phyloP scores from a whole-genome alignment of 2,113 vertebrate genomes.

The Marmota flaviventris region DNA sequence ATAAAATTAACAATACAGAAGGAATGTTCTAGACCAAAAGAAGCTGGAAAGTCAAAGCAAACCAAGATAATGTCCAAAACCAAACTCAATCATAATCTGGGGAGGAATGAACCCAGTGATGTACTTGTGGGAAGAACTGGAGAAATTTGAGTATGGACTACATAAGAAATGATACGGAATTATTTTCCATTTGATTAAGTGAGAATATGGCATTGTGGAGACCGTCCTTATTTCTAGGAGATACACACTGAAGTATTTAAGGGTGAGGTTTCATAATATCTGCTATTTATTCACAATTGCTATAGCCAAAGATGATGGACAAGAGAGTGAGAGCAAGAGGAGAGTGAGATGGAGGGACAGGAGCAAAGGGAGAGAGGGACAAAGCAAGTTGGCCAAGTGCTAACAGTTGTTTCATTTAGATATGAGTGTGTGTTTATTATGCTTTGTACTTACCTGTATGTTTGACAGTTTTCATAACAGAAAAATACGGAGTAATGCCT shows the following conservation, averaged over 20 bases:
- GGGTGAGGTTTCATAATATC: background rate
- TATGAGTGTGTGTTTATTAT: too few relatives aligned
- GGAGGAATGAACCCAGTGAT: background rate
- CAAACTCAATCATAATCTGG: background rate
- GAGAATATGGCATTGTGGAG: background rate
- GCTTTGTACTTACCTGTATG: background rate
- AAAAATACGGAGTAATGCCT: background rate
- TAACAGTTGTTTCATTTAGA: background rate
- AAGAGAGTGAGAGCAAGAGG: background rate
- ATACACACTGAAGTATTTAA: background rate
- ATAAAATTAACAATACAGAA: background rate
- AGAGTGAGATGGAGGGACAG: too few relatives aligned
- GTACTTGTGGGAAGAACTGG: background rate
- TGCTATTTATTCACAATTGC: background rate
- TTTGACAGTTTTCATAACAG: background rate
- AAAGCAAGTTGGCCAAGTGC: background rate
- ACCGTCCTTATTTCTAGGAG: background rate
- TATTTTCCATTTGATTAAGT: background rate
- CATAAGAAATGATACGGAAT: background rate
- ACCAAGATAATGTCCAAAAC: background rate
- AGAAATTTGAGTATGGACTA: background rate
- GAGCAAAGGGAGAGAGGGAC: background rate
- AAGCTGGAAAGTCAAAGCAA: background rate
- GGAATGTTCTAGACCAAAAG: background rate
- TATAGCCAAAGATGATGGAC: background rate